Evolutionary conservation across 2,888 invertebrate genomes (phyloP), one percentile per base, ranked within the genome.

Genomic region (Vesta saturnalis): DNA sequence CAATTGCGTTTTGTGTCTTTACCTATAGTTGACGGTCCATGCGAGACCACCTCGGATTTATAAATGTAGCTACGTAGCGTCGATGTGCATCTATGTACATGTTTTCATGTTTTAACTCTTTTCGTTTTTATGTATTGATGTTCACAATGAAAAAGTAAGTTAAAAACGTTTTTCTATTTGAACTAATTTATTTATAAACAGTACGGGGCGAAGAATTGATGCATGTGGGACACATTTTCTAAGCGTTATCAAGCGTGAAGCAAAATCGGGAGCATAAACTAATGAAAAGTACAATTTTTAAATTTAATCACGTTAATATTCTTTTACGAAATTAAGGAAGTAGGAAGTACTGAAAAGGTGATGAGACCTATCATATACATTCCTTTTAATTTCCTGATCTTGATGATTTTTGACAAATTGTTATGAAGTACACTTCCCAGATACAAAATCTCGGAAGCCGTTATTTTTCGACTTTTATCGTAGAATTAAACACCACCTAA

Each of bases 1-100:
- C 47, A 49, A 49, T 49, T 49, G 18, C 47, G 47, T 15, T n/a
- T 39, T 39, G 39, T 23, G 23, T 39, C 39, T 39, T 39, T 39
- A 39, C 39, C 23, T 23, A 23, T 23, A 23, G 23, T 23, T 23
- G 23, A 23, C 23, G 8, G 23, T 23, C 23, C 23, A 23, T 8
- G 23, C 23, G 23, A 23, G 23, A 23, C 3, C 23, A 23, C 8
- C 3, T 23, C 23, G 23, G 4, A 23, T 23, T 3, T 23, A 23
- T n/a, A n/a, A n/a, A n/a, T n/a, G n/a, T n/a, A 23, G 3, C 8
- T 23, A 23, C 23, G 23, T 23, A 23, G 8, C 23, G 4, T 23
- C 23, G n/a, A n/a, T n/a, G n/a, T n/a, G n/a, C n/a, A 23, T 8
- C 8, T 23, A 23, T 8, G 23, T 5, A 23, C 23, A 3, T 23